These are phyloP conservation scores for Barbus barbus DNA, from an alignment of 2,113 vertebrate species.

Conservation along the genomic window DNA sequence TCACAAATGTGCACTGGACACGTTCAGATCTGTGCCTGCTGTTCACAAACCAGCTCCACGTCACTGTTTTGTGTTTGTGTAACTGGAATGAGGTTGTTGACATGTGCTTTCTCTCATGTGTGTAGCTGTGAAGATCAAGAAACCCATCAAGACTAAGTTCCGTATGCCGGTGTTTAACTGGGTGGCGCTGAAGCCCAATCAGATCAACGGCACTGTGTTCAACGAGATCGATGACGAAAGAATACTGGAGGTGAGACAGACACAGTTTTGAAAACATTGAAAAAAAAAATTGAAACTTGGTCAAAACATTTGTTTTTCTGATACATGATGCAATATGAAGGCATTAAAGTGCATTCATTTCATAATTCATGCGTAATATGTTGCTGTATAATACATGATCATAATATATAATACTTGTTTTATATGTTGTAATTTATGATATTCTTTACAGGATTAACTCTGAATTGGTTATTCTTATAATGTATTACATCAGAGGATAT, in stretches of 20 bases:
- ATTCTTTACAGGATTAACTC: not conserved
- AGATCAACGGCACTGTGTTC: conserved; percentile 97
- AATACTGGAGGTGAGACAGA: conserved; percentile 84
- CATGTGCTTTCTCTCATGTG: conserved; percentile 2
- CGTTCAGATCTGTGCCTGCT: conserved; percentile 3
- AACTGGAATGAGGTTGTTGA: not conserved
- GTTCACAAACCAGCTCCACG: not conserved
- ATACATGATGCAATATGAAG: not conserved
- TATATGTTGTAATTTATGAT: not conserved
- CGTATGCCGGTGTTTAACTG: conserved; percentile 96
- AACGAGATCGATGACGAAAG: conserved; percentile 95
- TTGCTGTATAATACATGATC: not conserved
- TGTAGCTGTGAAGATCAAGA: conserved; percentile 96
- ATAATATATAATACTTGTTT: not conserved
- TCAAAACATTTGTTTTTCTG: not conserved
- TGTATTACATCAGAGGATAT: not conserved
- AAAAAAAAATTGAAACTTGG: not conserved
- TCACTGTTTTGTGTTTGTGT: not conserved
- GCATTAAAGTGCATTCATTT: not conserved
- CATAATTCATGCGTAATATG: not conserved
- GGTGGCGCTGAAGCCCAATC: conserved; percentile 95
- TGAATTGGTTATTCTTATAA: too few species aligned
- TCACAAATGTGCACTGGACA: not conserved
- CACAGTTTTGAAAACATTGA: not conserved
- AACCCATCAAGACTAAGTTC: conserved; percentile 98